phyloP scores from a whole-genome alignment of 2,888 invertebrate species.

The Encarsia formosa region DNA sequence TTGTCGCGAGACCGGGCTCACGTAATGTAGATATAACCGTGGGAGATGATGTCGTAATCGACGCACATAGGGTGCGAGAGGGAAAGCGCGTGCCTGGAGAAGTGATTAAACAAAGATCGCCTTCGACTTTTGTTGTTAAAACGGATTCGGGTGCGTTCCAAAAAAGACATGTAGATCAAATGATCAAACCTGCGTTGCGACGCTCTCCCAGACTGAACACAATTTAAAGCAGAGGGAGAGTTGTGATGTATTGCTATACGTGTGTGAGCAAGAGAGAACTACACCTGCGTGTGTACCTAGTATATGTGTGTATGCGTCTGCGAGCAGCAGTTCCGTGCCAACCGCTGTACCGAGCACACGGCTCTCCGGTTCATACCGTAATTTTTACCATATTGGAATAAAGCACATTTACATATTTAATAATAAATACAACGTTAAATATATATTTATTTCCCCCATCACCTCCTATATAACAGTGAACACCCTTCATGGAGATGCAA shows the following conservation, averaged over 20 bases:
- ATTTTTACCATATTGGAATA: too few species aligned
- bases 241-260: conserved; percentile 25
- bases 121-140: conserved; percentile 18
- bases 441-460: too few species aligned
- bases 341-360: too few species aligned
- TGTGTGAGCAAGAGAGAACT: too few species aligned
- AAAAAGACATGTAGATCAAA: conserved; percentile 20
- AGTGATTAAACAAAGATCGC: conserved; percentile 13
- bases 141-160: conserved; percentile 7
- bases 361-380: too few species aligned
- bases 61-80: conserved; percentile 9
- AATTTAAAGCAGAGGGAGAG: conserved; percentile 14
- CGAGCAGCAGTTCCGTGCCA: too few species aligned
- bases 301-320: too few species aligned
- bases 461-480: too few species aligned
- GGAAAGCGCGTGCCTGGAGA: conserved; percentile 11
- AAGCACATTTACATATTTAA: too few species aligned
- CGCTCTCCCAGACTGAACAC: conserved; percentile 7
- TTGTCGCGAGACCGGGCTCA: conserved; percentile 5
- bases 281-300: too few species aligned
- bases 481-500: too few species aligned
- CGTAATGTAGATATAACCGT: conserved; percentile 1
- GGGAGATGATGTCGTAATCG: conserved; percentile 11
- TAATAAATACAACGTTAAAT: too few species aligned
- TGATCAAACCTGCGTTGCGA: conserved; percentile 7